Evolutionary conservation across 2,797 vertebrate genomes (phyloP).

Genomic region (Acomys russatus): DNA sequence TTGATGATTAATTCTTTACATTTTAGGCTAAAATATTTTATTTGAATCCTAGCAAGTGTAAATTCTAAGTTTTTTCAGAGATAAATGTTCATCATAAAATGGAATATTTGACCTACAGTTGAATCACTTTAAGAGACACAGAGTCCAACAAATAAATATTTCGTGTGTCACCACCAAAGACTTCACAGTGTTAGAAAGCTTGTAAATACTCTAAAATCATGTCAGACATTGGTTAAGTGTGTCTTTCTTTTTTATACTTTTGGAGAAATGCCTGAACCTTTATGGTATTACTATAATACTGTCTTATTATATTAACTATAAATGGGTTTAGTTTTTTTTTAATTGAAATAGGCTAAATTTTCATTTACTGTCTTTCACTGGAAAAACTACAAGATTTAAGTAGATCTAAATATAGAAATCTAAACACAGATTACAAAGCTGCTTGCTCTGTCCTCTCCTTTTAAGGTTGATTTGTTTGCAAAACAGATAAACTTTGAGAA

Average conservation of each 20-base stretch:
- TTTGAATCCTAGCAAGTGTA: constrained; percentile 36
- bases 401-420: constrained; percentile 8
- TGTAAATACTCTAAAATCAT: constrained; percentile 74
- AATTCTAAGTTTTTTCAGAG: constrained; percentile 28
- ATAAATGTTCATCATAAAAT: constrained; percentile 36
- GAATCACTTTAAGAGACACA: constrained; percentile 21
- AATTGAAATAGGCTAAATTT: constrained; percentile 70
- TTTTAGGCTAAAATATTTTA: constrained; percentile 51
- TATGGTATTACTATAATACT: constrained; percentile 71
- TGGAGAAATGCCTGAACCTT: constrained; percentile 72
- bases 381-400: constrained; percentile 18
- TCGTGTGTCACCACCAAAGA: constrained; percentile 83
- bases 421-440: constrained; percentile 43
- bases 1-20: constrained; percentile 59
- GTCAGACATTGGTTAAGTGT: constrained; percentile 55
- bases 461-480: constrained; percentile 72
- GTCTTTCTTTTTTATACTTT: not conserved
- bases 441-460: constrained; percentile 70
- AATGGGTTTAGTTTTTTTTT: constrained; percentile 69
- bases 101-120: constrained; percentile 30
- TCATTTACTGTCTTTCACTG: constrained; percentile 59
- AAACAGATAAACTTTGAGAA: constrained; percentile 77
- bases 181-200: constrained; percentile 69
- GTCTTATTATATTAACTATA: constrained; percentile 44
- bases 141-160: constrained; percentile 53